Evolutionary conservation across 1,140 invertebrate species (phyloP).

Genomic region (Chionoecetes opilio): DNA sequence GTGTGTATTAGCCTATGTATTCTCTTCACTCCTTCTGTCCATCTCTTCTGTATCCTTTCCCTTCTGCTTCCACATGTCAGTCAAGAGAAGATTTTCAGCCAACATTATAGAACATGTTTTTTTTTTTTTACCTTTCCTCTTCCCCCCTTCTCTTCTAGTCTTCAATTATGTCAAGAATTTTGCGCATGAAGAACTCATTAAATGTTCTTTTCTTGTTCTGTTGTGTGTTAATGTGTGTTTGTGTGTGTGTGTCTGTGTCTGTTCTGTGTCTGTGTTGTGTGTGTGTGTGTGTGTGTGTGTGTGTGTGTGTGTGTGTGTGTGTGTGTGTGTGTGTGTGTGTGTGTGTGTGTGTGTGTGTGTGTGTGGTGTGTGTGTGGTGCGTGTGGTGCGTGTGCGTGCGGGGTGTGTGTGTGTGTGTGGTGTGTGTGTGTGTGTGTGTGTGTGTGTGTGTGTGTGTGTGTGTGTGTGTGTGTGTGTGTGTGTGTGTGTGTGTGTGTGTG

Average conservation of each 20-base stretch:
- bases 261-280: background rate
- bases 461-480: background rate
- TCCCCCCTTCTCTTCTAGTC: background rate
- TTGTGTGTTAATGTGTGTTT: too few relatives aligned
- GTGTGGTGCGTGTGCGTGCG: slow-evolving; percentile 8
- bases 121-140: background rate
- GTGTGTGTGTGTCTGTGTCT: too few relatives aligned
- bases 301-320: slow-evolving; percentile 21
- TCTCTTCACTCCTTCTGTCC: too few relatives aligned
- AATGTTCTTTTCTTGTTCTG: too few relatives aligned
- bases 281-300: background rate
- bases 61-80: background rate
- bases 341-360: background rate
- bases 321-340: slow-evolving; percentile 25
- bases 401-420: slow-evolving; percentile 25
- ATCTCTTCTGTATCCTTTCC: too few relatives aligned
- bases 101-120: too few relatives aligned
- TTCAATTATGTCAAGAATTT: too few relatives aligned
- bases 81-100: too few relatives aligned
- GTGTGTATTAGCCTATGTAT: too few relatives aligned
- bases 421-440: too few relatives aligned
- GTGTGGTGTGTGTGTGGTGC: slow-evolving; percentile 9
- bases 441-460: too few relatives aligned
- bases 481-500: background rate
- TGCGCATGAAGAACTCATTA: too few relatives aligned